Conservation (phyloP, 2,113 vertebrate species). For the Alligator sinensis region DNA sequence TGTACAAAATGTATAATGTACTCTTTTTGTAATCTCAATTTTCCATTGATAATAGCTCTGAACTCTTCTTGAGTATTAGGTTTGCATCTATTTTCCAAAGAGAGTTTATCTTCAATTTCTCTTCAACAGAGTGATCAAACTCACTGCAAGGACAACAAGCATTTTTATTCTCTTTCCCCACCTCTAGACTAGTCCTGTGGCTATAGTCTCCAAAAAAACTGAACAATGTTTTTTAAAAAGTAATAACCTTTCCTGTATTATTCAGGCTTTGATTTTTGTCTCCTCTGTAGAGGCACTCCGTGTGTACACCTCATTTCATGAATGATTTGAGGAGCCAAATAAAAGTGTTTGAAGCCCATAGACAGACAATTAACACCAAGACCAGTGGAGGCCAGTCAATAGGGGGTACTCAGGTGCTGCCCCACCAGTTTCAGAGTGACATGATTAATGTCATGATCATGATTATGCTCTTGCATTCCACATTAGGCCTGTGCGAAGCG, state of each 20-base stretch:
- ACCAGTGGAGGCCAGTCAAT: too few relatives aligned
- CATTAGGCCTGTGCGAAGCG: too few relatives aligned
- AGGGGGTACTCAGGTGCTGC: too few relatives aligned
- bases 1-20: not conserved
- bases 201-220: slow-evolving; percentile 47
- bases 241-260: slow-evolving; percentile 37
- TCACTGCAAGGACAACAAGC: slow-evolving; percentile 29
- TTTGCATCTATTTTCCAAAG: not conserved
- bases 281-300: slow-evolving; percentile 2
- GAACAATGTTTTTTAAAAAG: not conserved
- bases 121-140: not conserved
- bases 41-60: not conserved
- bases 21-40: not conserved
- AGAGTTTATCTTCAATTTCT: slow-evolving; percentile 1
- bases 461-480: too few relatives aligned
- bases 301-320: slow-evolving; percentile 22
- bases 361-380: slow-evolving; percentile 44
- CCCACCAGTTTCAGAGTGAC: too few relatives aligned
- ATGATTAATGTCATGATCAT: too few relatives aligned
- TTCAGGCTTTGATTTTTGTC: slow-evolving; percentile 66
- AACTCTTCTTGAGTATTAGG: not conserved
- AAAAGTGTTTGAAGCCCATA: slow-evolving; percentile 31
- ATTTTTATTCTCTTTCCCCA: slow-evolving; percentile 38
- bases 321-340: slow-evolving; percentile 37
- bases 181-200: slow-evolving; percentile 47